phyloP scores from a whole-genome alignment of 2,888 invertebrate genomes.

The Phaonia tiefii region DNA sequence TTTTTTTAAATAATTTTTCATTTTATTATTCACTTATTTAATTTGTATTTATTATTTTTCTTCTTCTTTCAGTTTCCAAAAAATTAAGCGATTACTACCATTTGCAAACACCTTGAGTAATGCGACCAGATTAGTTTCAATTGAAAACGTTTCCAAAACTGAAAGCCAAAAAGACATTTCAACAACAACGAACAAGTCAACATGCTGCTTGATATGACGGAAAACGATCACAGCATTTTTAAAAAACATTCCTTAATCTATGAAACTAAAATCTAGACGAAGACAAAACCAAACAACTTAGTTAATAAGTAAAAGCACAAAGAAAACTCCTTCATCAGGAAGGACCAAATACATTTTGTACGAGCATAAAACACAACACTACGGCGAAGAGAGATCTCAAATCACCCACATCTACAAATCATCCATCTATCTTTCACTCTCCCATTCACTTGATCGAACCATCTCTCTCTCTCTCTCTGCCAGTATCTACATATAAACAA shows the following conservation, averaged over 20 bases:
- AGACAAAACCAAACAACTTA: not conserved
- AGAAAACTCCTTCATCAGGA: not conserved
- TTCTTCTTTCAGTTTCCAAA: constrained; percentile 50
- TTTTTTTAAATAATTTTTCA: too few species aligned
- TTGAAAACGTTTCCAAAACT: constrained; percentile 41
- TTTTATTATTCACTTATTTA: constrained; percentile 6
- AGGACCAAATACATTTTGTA: too few species aligned
- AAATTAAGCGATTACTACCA: constrained; percentile 4
- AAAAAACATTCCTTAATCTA: constrained; percentile 64
- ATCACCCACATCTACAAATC: constrained; percentile 29
- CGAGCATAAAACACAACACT: too few species aligned
- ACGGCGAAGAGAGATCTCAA: too few species aligned
- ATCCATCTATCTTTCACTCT: not conserved
- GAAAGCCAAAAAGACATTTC: constrained; percentile 48
- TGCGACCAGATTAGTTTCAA: constrained; percentile 49
- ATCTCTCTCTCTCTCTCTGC: not conserved
- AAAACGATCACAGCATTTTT: constrained; percentile 63
- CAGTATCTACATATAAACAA: too few species aligned
- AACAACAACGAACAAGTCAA: constrained; percentile 40
- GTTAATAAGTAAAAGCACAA: not conserved
- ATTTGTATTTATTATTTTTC: too few species aligned
- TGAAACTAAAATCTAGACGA: constrained; percentile 13
- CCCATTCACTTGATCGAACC: not conserved
- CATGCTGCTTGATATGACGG: constrained; percentile 58
- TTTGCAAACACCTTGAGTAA: constrained; percentile 21